These are phyloP conservation scores for Macrochelys suwanniensis DNA, from an alignment of 2,797 vertebrate genomes.

Conservation along the genomic window DNA sequence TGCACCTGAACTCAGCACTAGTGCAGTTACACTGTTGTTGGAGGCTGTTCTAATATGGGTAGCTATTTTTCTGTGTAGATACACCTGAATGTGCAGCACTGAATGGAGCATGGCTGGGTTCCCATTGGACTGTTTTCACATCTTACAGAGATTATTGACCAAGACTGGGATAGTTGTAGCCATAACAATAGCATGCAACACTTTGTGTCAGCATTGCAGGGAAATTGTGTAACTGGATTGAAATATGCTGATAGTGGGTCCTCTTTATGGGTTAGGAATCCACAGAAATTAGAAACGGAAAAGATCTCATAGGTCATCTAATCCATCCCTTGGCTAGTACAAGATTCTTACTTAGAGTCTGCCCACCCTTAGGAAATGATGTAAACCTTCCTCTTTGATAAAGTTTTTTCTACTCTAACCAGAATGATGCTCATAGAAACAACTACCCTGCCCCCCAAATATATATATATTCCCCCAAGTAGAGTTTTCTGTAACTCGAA, in stretches of 20 bases:
- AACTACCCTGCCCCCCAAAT: not conserved
- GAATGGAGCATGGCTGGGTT: not conserved
- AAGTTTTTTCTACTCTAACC: not conserved
- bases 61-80: slow-evolving; percentile 13
- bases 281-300: not conserved
- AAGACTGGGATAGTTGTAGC: not conserved
- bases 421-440: not conserved
- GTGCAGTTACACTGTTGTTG: not conserved
- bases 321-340: not conserved
- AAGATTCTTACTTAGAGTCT: not conserved
- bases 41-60: not conserved
- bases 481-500: not conserved
- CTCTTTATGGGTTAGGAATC: slow-evolving; percentile 33
- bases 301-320: not conserved
- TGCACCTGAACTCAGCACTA: not conserved
- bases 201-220: not conserved
- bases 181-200: not conserved
- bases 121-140: not conserved
- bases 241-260: slow-evolving; percentile 13
- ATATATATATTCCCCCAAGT: not conserved
- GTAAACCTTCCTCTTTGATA: not conserved
- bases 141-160: not conserved
- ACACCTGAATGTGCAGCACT: not conserved
- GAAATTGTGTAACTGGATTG: not conserved
- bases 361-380: not conserved